Evolutionary conservation across 2,113 vertebrate genomes (phyloP), one percentile per base, ranked within the genome.

Genomic region (Rhizomys pruinosus): DNA sequence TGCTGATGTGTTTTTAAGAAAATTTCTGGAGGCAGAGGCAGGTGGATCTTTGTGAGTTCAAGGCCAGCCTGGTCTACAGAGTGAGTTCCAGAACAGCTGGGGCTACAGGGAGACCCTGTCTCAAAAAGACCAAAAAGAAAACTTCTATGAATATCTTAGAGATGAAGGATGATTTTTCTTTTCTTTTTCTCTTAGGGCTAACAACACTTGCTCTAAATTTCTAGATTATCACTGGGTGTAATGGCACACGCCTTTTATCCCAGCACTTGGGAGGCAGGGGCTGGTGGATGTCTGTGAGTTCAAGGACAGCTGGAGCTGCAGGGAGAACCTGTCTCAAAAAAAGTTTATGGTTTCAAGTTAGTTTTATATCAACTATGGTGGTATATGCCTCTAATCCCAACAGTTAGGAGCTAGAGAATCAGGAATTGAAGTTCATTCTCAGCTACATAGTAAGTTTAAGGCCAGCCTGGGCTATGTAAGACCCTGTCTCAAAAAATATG

Each of bases 291-390:
- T n/a, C n/a, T n/a, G n/a, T n/a, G n/a, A n/a, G n/a, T n/a, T n/a
- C n/a, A n/a, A n/a, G n/a, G n/a, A n/a, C n/a, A n/a, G n/a, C n/a
- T n/a, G n/a, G n/a, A n/a, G n/a, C n/a, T n/a, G n/a, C n/a, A n/a
- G n/a, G n/a, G n/a, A n/a, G n/a, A n/a, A n/a, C n/a, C n/a, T n/a
- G n/a, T 96, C 71, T 89, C 47, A 74, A 89, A 95, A 82, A 74
- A 27, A 6, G 66, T 11, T 52, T 61, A 7, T 94, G 68, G 34
- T 87, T 94, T 88, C 68, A 93, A 7, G 39, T 85, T 94, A 78
- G 57, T 52, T 77, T 55, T 77, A 52, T 52, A 77, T 39, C 13
- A 44, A 73, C 5, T 61, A 47, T 81, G 57, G 55, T 63, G n/a
- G 7, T 61, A 12, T 13, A 2, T 29, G 27, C 27, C 44, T 77